Evolutionary conservation across 2,797 vertebrate species (phyloP).

Genomic region (Oreortyx pictus): DNA sequence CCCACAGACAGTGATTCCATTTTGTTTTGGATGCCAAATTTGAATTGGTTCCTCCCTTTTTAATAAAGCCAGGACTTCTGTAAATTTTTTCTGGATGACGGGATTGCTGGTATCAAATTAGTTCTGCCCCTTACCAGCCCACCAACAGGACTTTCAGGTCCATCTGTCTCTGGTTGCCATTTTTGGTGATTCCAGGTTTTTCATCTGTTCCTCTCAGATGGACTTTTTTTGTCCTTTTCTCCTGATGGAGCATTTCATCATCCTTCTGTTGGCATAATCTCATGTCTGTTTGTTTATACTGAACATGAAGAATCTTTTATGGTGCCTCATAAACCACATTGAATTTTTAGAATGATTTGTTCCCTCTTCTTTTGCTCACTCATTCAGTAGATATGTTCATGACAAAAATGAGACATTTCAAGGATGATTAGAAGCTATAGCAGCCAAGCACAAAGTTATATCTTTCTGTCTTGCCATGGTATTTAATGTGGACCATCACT

Average conservation of each 20-base stretch:
- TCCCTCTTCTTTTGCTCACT: constrained; percentile 46
- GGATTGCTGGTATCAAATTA: background rate
- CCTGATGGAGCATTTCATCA: constrained; percentile 21
- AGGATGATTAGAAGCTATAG: constrained; percentile 46
- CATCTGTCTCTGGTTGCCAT: background rate
- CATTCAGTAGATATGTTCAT: constrained; percentile 37
- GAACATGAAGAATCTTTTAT: background rate
- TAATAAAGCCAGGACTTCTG: background rate
- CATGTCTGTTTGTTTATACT: constrained; percentile 14
- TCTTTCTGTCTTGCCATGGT: constrained; percentile 43
- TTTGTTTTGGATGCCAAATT: background rate
- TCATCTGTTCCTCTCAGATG: background rate
- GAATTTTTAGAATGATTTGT: constrained; percentile 41
- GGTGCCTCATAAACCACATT: constrained; percentile 18
- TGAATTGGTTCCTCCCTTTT: background rate
- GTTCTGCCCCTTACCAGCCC: background rate
- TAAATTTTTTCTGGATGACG: background rate
- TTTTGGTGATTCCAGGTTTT: background rate
- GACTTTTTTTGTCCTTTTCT: constrained; percentile 21
- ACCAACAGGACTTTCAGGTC: background rate
- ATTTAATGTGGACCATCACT: constrained; percentile 19
- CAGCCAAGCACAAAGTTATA: constrained; percentile 49
- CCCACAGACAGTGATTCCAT: background rate
- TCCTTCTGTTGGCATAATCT: constrained; percentile 23
- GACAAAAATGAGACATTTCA: constrained; percentile 54